These are phyloP conservation scores for Dinocampus coccinellae DNA, from an alignment of 2,888 invertebrate species.

Conservation along the genomic window DNA sequence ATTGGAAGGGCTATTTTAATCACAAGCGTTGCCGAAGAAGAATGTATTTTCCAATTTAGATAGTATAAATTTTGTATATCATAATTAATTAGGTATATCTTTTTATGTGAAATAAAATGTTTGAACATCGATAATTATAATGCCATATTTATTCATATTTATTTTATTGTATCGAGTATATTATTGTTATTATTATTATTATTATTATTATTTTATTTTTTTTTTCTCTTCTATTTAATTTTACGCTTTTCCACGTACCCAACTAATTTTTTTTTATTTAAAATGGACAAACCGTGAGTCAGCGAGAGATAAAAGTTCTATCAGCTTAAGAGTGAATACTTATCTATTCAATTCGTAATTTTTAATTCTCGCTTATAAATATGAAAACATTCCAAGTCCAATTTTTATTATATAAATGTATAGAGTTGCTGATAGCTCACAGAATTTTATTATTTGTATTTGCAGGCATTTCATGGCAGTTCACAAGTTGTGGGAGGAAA, in stretches of 20 bases:
- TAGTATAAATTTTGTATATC: conserved; percentile 49
- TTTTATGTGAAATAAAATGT: conserved; percentile 43
- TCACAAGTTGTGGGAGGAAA: conserved; percentile 60
- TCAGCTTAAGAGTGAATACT: conserved; percentile 39
- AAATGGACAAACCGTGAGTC: conserved; percentile 42
- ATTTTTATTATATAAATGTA: conserved; percentile 10
- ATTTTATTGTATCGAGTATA: conserved; percentile 34
- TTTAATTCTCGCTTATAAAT: conserved; percentile 33
- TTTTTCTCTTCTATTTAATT: conserved; percentile 37
- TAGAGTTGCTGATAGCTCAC: conserved; percentile 43
- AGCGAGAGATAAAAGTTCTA: conserved; percentile 28
- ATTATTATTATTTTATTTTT: conserved; percentile 21
- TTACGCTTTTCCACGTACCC: conserved; percentile 29
- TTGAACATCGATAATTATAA: conserved; percentile 39
- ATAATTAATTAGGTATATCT: conserved; percentile 39
- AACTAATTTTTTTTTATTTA: conserved; percentile 21
- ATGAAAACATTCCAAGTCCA: conserved; percentile 38
- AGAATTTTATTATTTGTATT: conserved; percentile 64
- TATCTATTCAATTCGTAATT: conserved; percentile 45
- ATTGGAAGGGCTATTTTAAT: conserved; percentile 87
- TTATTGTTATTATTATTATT: too few species aligned
- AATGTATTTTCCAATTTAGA: conserved; percentile 51
- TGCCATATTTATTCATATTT: conserved; percentile 39
- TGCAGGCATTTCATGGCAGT: conserved; percentile 67
- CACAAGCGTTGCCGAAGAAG: conserved; percentile 82